Evolutionary conservation across 2,113 vertebrate species (phyloP).

Genomic region (Acanthisitta chloris): DNA sequence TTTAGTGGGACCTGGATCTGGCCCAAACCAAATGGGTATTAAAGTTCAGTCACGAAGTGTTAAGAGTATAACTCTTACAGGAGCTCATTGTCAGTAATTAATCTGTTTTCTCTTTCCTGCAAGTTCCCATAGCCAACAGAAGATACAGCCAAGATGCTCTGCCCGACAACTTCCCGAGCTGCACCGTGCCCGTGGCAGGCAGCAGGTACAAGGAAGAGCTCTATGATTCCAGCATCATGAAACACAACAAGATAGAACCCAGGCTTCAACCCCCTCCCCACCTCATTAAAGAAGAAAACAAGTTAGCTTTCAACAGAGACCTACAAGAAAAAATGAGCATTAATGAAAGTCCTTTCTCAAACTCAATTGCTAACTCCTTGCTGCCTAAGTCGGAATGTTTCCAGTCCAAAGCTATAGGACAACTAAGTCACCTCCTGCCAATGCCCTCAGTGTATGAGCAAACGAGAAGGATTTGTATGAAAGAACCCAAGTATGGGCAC

Average conservation of each 20-base stretch:
- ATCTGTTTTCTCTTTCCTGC: background rate
- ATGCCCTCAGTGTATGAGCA: slow-evolving; percentile 77
- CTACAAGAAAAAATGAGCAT: slow-evolving; percentile 33
- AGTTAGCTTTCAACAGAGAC: slow-evolving; percentile 65
- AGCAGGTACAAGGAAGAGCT: slow-evolving; percentile 79
- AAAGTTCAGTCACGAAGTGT: background rate
- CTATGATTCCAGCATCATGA: slow-evolving; percentile 43
- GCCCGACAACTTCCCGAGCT: slow-evolving; percentile 68
- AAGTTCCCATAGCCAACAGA: slow-evolving; percentile 53
- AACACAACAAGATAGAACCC: slow-evolving; percentile 57
- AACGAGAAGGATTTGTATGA: slow-evolving; percentile 72
- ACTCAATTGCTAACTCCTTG: slow-evolving; percentile 57
- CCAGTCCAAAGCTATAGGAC: slow-evolving; percentile 68
- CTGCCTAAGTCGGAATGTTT: slow-evolving; percentile 75
- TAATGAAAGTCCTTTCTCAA: slow-evolving; percentile 52
- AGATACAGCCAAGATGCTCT: slow-evolving; percentile 65
- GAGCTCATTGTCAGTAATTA: background rate
- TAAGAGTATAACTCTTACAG: background rate
- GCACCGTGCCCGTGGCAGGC: slow-evolving; percentile 48
- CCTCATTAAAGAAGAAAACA: slow-evolving; percentile 70
- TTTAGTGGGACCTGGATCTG: background rate
- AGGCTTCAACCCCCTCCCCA: slow-evolving; percentile 50
- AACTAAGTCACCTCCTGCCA: slow-evolving; percentile 73
- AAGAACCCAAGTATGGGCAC: slow-evolving; percentile 69
- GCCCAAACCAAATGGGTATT: background rate